Base-by-base conservation (phyloP, 2,888 invertebrate species). In the Hyles lineata region DNA sequence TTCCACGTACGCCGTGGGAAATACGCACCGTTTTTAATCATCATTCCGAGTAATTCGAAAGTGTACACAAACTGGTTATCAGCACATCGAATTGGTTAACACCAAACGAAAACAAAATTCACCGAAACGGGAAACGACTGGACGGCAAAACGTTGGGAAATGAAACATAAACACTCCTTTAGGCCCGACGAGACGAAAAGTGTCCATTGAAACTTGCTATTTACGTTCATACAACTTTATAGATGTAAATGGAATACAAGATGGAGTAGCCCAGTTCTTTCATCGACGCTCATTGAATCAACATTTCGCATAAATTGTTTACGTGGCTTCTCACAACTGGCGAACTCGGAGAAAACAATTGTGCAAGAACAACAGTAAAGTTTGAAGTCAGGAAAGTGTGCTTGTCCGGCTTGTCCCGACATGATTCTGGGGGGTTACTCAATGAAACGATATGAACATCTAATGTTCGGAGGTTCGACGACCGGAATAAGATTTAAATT, bases 221-320 rank as follows among this genome's bases (percentile, higher is more conserved):
- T 63, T 63, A 63, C 15, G 15, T 23, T 35, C 9, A 43, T 21
- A 63, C 43, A 43, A 63, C 63, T 63, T 21, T 6, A 43, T 21
- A 63, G 35, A 63, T 23, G 17, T 50, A 1, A 67, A 50, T 67
- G 50, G 23, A 43, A 67, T 25, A 67, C 17, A 67, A 67, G 17
- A 25, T 50, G 2, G 23, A 50, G 11, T 9, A 60, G 21, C 23
- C 15, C 1, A 11, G 7, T 67, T 67, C 23, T 67, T 23, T 43
- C 43, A 43, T 50, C 23, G 17, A 43, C 15, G 43, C 43, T 35
- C 43, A 21, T 17, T 50, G 43, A 50, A 50, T 67, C 15, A 67
- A 67, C 23, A 67, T 67, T 67, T 67, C 23, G 23, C 21, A 50
- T 50, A 43, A 67, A 23, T 67, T 23, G 23, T 67, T 67, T 43